Conservation (phyloP, 2,888 invertebrate genomes). For the Coelinius sp. region DNA sequence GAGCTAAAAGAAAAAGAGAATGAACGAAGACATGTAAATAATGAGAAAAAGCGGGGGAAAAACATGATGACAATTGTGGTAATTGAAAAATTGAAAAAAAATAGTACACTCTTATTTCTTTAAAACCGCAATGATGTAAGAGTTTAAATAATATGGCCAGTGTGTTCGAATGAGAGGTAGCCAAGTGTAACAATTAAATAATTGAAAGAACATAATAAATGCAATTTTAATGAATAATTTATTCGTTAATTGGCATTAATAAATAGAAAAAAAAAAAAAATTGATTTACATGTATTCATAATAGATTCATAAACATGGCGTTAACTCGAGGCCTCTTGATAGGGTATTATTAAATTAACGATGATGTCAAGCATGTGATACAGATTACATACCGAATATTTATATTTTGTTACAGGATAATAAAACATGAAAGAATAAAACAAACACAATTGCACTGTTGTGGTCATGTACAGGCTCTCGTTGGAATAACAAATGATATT, state of each 20-base stretch:
- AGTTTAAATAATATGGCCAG: neutral
- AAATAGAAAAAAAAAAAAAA: conserved; percentile 34
- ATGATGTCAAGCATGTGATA: conserved; percentile 61
- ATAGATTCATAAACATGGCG: conserved; percentile 44
- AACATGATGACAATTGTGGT: neutral
- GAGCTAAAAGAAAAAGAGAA: neutral
- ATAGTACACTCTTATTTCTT: neutral
- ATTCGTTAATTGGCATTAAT: conserved; percentile 17
- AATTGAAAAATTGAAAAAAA: neutral
- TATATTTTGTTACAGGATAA: conserved; percentile 71
- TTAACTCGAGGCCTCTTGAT: conserved; percentile 50
- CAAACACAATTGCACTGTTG: conserved; percentile 61
- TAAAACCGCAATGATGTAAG: conserved; percentile 2
- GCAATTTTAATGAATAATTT: conserved; percentile 20
- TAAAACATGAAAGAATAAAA: conserved; percentile 56
- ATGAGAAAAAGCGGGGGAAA: neutral
- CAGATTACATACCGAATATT: conserved; percentile 67
- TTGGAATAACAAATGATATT: conserved; percentile 15
- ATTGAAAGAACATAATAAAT: too few relatives aligned
- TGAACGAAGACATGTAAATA: conserved; percentile 1
- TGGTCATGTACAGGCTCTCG: conserved; percentile 52
- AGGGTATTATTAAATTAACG: conserved; percentile 61
- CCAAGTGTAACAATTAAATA: too few relatives aligned
- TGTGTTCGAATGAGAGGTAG: neutral
- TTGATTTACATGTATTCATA: conserved; percentile 37